Evolutionary conservation across 1,140 invertebrate species (phyloP).

Genomic region (Aphelinus certus): DNA sequence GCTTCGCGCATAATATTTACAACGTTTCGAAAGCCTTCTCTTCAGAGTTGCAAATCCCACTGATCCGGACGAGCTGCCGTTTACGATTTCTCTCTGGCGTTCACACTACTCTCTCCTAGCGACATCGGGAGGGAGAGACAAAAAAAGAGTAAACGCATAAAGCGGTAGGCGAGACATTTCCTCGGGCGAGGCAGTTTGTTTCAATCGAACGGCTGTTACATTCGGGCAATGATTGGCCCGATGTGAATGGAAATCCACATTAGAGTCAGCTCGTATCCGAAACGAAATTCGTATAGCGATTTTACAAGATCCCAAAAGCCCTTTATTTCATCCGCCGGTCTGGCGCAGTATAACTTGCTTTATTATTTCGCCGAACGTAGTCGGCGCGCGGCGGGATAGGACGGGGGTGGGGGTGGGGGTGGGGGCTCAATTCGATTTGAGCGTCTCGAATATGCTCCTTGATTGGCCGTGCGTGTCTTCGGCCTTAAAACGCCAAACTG

Average conservation of each 20-base stretch:
- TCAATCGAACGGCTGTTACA: background rate
- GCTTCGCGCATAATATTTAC: too few species aligned
- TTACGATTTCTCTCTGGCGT: too few species aligned
- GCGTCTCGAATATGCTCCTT: slow-evolving; percentile 22
- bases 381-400: too few species aligned
- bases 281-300: slow-evolving; percentile 2
- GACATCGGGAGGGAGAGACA: background rate
- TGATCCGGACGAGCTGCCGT: too few species aligned
- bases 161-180: background rate
- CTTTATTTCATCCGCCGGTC: too few species aligned
- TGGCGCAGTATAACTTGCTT: background rate
- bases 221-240: background rate
- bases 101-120: too few species aligned
- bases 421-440: slow-evolving; percentile 7
- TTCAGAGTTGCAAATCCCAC: too few species aligned
- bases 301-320: background rate
- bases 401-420: too few species aligned
- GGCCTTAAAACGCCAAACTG: slow-evolving; percentile 14
- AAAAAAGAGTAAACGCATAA: background rate
- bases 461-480: slow-evolving; percentile 20
- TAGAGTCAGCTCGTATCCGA: background rate
- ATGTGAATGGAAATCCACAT: slow-evolving; percentile 46
- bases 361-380: background rate
- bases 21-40: too few species aligned
- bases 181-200: slow-evolving; percentile 8